Percentiles rank a stretch among this genome's conserved stretches.
Conservation (phyloP, 2,797 vertebrate genomes). For the Garrulus glandarius region DNA sequence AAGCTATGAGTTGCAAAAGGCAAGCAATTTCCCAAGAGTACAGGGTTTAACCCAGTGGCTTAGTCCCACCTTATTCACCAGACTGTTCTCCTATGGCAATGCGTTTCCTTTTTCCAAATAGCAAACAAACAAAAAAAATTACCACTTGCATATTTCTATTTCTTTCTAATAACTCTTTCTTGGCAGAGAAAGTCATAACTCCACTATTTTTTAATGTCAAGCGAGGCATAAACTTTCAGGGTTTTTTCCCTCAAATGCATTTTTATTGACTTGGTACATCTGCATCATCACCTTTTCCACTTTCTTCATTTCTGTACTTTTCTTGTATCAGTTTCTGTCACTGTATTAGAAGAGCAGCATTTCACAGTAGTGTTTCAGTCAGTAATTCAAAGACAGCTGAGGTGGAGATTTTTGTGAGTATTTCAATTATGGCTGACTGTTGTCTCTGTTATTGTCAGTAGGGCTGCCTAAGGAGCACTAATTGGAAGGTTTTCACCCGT, state of each 20-base stretch:
- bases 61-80: background rate
- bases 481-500: background rate
- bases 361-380: background rate
- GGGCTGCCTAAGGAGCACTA: background rate
- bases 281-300: background rate
- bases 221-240: background rate
- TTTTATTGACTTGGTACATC: background rate
- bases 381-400: conserved; percentile 39
- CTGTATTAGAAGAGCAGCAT: background rate
- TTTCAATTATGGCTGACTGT: conserved; percentile 21
- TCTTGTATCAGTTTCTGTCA: background rate
- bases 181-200: background rate
- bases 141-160: background rate
- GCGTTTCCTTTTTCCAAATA: background rate
- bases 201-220: background rate
- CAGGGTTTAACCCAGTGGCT: background rate
- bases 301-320: background rate
- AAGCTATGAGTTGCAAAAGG: background rate
- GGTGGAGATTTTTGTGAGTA: background rate
- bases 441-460: background rate
- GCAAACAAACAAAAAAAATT: background rate
- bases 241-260: background rate
- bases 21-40: background rate
- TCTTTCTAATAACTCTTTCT: background rate
- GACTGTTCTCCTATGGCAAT: background rate